Evolutionary conservation across 2,797 vertebrate genomes (phyloP).

Genomic region (Taenioides sp.): DNA sequence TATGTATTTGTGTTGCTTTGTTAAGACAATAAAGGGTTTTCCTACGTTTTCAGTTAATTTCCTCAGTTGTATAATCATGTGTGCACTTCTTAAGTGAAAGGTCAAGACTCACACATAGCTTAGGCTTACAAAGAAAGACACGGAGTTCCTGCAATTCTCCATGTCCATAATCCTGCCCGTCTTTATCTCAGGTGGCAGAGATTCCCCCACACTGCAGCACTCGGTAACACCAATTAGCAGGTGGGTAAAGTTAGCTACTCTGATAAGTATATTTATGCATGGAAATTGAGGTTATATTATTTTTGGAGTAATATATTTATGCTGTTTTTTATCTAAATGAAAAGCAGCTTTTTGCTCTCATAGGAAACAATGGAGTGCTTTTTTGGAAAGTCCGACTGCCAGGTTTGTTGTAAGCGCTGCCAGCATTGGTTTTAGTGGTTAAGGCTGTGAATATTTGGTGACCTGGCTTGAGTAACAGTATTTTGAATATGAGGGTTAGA

Average conservation of each 20-base stretch:
- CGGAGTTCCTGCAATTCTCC: constrained; percentile 52
- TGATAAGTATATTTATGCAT: not conserved
- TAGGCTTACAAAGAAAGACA: constrained; percentile 56
- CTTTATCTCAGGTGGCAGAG: constrained; percentile 39
- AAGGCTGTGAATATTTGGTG: constrained; percentile 12
- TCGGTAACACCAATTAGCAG: not conserved
- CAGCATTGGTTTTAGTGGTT: constrained; percentile 11
- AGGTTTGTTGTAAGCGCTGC: not conserved
- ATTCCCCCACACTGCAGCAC: constrained; percentile 12
- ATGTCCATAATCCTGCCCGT: constrained; percentile 57
- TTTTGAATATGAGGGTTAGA: not conserved
- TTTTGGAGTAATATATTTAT: no score
- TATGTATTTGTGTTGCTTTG: not conserved
- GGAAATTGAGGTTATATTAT: not conserved
- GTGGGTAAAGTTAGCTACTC: not conserved
- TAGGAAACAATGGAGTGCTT: not conserved
- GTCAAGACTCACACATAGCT: constrained; percentile 56
- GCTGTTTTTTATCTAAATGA: not conserved
- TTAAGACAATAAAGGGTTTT: not conserved
- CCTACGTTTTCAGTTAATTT: not conserved
- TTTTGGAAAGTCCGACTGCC: not conserved
- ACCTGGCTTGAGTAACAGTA: not conserved
- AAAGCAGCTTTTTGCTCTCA: not conserved
- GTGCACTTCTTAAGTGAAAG: constrained; percentile 27
- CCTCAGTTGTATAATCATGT: not conserved